phyloP scores from a whole-genome alignment of 2,888 invertebrate species.

The Gymnocheta viridis region DNA sequence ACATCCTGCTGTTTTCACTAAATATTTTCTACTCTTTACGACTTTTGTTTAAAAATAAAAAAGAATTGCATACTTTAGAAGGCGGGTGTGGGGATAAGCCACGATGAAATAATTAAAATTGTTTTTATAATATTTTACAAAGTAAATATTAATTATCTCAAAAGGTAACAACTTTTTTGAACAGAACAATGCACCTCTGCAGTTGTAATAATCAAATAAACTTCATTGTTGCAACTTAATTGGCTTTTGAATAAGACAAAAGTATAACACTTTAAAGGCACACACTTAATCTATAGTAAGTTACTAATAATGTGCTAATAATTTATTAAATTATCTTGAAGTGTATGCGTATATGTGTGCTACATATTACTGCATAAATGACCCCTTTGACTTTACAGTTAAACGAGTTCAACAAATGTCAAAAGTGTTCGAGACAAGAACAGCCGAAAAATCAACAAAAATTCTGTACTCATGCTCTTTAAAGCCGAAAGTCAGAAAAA shows the following conservation, averaged over 20 bases:
- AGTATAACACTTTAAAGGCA: not conserved
- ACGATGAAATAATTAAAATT: too few species aligned
- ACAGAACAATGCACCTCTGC: not conserved
- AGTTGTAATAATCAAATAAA: slow-evolving; percentile 41
- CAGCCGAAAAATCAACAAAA: slow-evolving; percentile 4
- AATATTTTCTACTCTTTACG: too few species aligned
- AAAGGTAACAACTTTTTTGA: not conserved
- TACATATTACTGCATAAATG: slow-evolving; percentile 25
- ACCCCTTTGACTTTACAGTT: slow-evolving; percentile 15
- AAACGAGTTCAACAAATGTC: slow-evolving; percentile 56
- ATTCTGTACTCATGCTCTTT: slow-evolving; percentile 9
- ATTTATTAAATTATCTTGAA: slow-evolving; percentile 31
- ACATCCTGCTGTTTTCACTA: too few species aligned
- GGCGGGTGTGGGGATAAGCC: too few species aligned
- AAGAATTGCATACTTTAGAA: too few species aligned
- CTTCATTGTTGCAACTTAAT: slow-evolving; percentile 25
- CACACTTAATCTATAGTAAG: slow-evolving; percentile 3
- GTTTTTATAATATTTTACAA: not conserved
- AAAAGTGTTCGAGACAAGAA: slow-evolving; percentile 34
- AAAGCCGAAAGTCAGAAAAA: not conserved
- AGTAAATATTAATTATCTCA: slow-evolving; percentile 18
- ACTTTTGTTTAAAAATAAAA: too few species aligned
- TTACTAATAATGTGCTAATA: slow-evolving; percentile 17
- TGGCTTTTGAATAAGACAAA: slow-evolving; percentile 16
- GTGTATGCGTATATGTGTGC: not conserved